These are phyloP conservation scores for Lonchura striata DNA, from an alignment of 2,113 vertebrate species.

Conservation along the genomic window DNA sequence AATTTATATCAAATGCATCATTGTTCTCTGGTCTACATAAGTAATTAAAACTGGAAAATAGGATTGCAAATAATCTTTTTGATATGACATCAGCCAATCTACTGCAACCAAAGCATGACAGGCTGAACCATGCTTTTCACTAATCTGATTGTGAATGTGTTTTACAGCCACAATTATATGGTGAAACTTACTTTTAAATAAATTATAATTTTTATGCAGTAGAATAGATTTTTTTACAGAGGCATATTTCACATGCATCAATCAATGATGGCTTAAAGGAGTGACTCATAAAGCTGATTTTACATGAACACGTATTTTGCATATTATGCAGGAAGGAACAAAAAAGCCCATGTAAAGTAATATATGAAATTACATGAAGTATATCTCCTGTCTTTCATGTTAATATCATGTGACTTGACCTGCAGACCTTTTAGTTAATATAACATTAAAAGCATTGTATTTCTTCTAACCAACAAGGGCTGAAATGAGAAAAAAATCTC, in stretches of 20 bases:
- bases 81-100: slow-evolving; percentile 50
- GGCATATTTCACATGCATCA: background rate
- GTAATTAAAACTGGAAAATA: slow-evolving; percentile 70
- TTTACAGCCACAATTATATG: background rate
- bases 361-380: background rate
- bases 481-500: background rate
- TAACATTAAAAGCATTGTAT: background rate
- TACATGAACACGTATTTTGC: background rate
- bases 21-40: slow-evolving; percentile 31
- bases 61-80: slow-evolving; percentile 51
- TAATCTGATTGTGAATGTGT: slow-evolving; percentile 47
- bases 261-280: background rate
- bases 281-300: background rate
- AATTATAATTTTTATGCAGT: background rate
- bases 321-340: background rate
- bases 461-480: background rate
- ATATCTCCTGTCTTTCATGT: background rate
- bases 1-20: slow-evolving; percentile 26
- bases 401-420: too few species aligned
- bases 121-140: background rate
- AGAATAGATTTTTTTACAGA: slow-evolving; percentile 1
- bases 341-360: background rate
- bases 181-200: slow-evolving; percentile 41
- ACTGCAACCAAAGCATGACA: slow-evolving; percentile 14
- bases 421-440: background rate